A percentile compares a stretch with the other conserved stretches of the same genome.
phyloP scores from a whole-genome alignment of 2,113 vertebrate species.

The Oreocharis arfaki region DNA sequence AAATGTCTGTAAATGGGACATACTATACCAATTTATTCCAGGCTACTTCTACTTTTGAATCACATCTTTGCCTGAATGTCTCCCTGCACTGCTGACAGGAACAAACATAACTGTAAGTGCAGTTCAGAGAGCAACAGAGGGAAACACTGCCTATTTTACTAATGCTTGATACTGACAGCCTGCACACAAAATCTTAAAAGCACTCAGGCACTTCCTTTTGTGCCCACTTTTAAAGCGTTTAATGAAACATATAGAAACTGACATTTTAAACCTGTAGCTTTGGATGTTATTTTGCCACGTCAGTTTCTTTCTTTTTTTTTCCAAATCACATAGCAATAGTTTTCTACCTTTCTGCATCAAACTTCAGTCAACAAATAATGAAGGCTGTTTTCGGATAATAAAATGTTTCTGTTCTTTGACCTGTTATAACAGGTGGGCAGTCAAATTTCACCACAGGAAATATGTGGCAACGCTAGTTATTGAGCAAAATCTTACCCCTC shows the following conservation, averaged over 20 bases:
- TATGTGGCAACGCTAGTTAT: accelerated
- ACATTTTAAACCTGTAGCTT: conserved; percentile 34
- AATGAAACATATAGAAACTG: conserved; percentile 54
- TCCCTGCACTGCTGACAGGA: neutral
- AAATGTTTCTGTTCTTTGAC: neutral
- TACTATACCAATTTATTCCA: neutral
- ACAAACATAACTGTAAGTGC: conserved; percentile 40
- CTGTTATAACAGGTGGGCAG: neutral
- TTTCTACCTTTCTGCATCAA: conserved; percentile 20
- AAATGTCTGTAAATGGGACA: neutral
- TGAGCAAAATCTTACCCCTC: neutral
- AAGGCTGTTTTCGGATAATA: neutral
- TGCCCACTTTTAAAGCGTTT: conserved; percentile 49
- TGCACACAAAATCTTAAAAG: conserved; percentile 64
- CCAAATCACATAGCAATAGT: neutral
- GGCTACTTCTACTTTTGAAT: neutral
- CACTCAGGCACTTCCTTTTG: conserved; percentile 27
- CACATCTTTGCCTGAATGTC: neutral
- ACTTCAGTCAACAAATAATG: neutral
- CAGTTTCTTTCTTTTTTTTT: neutral
- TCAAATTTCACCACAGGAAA: neutral
- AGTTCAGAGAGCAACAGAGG: conserved; percentile 53
- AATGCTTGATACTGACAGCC: conserved; percentile 54
- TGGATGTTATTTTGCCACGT: conserved; percentile 10
- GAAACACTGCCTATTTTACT: conserved; percentile 66